Evolutionary conservation across 2,888 invertebrate species (phyloP), one percentile per base, ranked within the genome.

Genomic region (Nudaria mundana): DNA sequence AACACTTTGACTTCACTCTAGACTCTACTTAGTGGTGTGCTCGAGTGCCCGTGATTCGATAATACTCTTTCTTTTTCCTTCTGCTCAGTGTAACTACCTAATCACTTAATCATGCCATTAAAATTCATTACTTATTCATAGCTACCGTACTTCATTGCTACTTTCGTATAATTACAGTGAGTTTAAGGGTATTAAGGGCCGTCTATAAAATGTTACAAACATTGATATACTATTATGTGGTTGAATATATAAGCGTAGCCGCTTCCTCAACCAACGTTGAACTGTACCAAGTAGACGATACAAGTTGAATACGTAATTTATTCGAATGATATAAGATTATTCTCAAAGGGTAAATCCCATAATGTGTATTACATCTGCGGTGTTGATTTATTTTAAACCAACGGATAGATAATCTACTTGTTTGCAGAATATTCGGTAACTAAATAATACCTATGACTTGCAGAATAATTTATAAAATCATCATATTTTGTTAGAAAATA

Each of bases 161-260:
- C 35, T 30, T 12, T 8, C 18, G 24, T 37, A 32, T 37, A 37
- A 37, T 36, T 32, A 41, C 16, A 23, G 26, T 24, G 28, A 32
- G 40, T 40, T 33, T 28, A 33, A 22, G 26, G n/a, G 22, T 25
- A 26, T 11, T 14, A n/a, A n/a, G n/a, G n/a, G 31, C 30, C 7
- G 24, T 23, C 23, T 32, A 32, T 41, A 41, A 37, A 41, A 36
- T 24, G 36, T 32, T 32, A 32, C 24, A 37, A 32, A 29, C 31
- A 7, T n/a, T 32, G 28, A 41, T 41, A 24, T 41, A 37, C 23
- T 24, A 16, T 41, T 24, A 37, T 29, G 8, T 20, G 31, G 15
- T 15, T 8, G 22, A 23, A 12, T 28, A 6, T 15, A 7, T 8
- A 8, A 20, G 6, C 5, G 20, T 20, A 20, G 20, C 5, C 13